Conservation (phyloP, 1,140 invertebrate species). For the Littorina saxatilis region DNA sequence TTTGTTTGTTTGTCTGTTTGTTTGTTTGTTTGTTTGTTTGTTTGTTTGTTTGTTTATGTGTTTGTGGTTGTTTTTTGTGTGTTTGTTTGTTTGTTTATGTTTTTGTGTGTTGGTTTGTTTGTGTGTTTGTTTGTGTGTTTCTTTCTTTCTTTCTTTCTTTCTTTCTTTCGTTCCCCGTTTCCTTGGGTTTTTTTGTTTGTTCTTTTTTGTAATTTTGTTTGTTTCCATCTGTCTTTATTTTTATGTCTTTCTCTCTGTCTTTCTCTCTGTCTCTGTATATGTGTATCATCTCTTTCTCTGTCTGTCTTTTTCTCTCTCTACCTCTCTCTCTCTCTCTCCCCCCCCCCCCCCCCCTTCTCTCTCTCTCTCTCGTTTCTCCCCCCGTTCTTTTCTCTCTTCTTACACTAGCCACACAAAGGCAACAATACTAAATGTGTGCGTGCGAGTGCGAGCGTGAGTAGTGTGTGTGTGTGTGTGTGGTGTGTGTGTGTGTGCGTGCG, state of each 20-base stretch:
- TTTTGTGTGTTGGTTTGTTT: no score
- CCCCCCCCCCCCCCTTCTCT: background rate
- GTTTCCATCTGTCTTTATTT: background rate
- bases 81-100: no score
- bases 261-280: background rate
- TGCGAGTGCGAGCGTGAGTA: background rate
- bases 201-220: background rate
- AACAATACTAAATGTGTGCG: background rate
- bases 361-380: background rate
- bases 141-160: no score
- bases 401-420: no score
- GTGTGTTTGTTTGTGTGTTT: no score
- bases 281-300: background rate
- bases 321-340: no score
- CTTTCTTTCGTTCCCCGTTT: no score
- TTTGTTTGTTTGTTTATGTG: background rate
- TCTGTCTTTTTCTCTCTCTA: no score
- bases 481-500: no score
- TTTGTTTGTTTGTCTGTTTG: background rate
- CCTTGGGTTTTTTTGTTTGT: background rate
- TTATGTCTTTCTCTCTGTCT: background rate
- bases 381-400: no score
- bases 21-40: background rate
- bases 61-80: background rate
- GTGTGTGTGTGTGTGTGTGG: no score